These are phyloP conservation scores for Drosophila ercepeae DNA, from an alignment of 1,140 invertebrate species.

Conservation along the genomic window DNA sequence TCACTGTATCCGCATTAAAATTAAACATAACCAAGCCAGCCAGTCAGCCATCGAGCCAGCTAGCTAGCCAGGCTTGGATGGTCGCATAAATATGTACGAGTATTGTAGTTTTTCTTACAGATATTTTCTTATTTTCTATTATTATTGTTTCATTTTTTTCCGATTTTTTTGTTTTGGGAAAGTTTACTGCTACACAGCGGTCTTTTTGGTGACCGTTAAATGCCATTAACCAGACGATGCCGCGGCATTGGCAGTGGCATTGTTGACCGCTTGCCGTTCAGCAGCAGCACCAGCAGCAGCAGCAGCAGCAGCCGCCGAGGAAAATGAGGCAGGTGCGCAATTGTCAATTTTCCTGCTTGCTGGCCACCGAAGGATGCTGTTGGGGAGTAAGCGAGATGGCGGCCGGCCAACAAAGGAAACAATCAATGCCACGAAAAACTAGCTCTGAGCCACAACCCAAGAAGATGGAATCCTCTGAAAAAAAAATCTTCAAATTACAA, in stretches of 20 bases:
- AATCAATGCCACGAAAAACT: conserved; percentile 59
- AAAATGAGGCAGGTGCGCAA: conserved; percentile 81
- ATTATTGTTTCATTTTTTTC: conserved; percentile 23
- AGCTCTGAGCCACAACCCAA: not conserved
- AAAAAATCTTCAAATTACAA: not conserved
- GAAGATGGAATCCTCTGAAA: conserved; percentile 35
- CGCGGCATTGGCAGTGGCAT: conserved; percentile 70
- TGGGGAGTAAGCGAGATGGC: conserved; percentile 4
- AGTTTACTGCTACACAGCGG: conserved; percentile 78
- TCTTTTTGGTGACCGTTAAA: conserved; percentile 78
- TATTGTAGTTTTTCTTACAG: conserved; percentile 21
- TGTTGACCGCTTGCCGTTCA: conserved; percentile 54
- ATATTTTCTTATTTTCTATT: conserved; percentile 20
- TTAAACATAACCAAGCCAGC: conserved; percentile 26
- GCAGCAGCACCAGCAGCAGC: too few species aligned
- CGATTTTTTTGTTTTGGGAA: conserved; percentile 65
- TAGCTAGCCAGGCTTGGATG: conserved; percentile 17
- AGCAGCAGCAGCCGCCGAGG: conserved; percentile 47
- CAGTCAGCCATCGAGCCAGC: conserved; percentile 15
- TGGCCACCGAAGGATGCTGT: conserved; percentile 28
- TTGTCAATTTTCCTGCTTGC: conserved; percentile 75
- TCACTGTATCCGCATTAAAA: conserved; percentile 37
- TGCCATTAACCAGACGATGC: conserved; percentile 78
- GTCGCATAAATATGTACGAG: conserved; percentile 42
- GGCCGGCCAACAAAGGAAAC: conserved; percentile 60